Conservation (phyloP, 2,113 vertebrate species). For the Oncorhynchus masou region DNA sequence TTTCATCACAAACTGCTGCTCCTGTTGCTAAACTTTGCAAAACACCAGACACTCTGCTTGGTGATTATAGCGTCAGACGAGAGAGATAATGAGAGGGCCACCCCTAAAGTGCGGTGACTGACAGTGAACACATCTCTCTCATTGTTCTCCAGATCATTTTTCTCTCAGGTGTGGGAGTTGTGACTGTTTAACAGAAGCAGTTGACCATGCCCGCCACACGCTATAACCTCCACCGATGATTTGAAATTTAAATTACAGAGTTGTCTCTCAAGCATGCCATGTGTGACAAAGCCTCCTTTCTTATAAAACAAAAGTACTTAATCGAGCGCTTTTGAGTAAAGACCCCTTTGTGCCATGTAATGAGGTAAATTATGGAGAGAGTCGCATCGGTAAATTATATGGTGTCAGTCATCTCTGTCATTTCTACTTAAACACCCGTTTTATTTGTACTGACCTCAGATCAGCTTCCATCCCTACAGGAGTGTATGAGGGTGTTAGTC, state of each 20-base stretch:
- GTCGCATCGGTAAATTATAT: slow-evolving; percentile 69
- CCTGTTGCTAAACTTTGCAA: slow-evolving; percentile 4
- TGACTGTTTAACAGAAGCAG: slow-evolving; percentile 2
- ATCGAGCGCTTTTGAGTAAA: slow-evolving; percentile 44
- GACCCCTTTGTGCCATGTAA: slow-evolving; percentile 62
- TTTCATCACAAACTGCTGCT: neutral
- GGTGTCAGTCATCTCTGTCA: slow-evolving; percentile 70
- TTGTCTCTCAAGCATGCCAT: slow-evolving; percentile 33
- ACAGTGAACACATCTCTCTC: slow-evolving; percentile 5
- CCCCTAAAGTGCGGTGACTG: neutral
- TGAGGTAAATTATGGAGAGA: slow-evolving; percentile 74
- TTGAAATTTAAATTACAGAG: slow-evolving; percentile 57
- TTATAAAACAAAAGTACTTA: slow-evolving; percentile 35
- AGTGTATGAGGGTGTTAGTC: slow-evolving; percentile 16
- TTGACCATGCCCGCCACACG: slow-evolving; percentile 48
- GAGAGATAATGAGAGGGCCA: slow-evolving; percentile 1
- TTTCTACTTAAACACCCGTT: slow-evolving; percentile 51
- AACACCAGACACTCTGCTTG: slow-evolving; percentile 20
- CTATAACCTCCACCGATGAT: slow-evolving; percentile 56
- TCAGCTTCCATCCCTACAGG: slow-evolving; percentile 57
- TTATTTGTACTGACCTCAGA: slow-evolving; percentile 64
- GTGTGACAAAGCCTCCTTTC: slow-evolving; percentile 34
- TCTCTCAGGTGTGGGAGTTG: neutral
- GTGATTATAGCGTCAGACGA: slow-evolving; percentile 35
- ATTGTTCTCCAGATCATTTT: neutral